Evolutionary conservation across 2,888 invertebrate genomes (phyloP).

Genomic region (Tenthredo notha): DNA sequence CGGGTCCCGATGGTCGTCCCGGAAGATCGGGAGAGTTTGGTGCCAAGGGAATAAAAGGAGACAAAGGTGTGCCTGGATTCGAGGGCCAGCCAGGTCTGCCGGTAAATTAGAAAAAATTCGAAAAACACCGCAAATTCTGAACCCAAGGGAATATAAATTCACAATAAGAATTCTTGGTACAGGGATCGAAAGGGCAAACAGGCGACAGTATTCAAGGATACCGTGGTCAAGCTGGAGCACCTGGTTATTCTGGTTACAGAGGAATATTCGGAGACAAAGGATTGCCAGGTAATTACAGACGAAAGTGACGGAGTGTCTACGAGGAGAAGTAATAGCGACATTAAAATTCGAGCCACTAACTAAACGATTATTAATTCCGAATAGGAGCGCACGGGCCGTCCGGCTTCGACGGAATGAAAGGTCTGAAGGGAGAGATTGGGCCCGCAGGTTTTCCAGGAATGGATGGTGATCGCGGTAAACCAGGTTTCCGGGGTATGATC

Average conservation of each 20-base stretch:
- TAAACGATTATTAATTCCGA: background rate
- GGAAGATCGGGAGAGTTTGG: conserved; percentile 73
- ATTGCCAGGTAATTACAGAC: conserved; percentile 63
- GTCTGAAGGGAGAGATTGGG: conserved; percentile 76
- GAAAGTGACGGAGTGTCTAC: background rate
- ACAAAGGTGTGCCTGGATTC: conserved; percentile 79
- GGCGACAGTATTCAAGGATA: conserved; percentile 80
- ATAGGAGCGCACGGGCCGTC: conserved; percentile 71
- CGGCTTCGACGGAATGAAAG: conserved; percentile 74
- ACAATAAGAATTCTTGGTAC: conserved; percentile 54
- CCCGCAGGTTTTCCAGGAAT: conserved; percentile 75
- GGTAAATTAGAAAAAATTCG: conserved; percentile 60
- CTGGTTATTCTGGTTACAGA: conserved; percentile 80
- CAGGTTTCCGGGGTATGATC: conserved; percentile 76
- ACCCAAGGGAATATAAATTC: background rate
- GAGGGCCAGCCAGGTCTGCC: conserved; percentile 79
- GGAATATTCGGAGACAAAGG: conserved; percentile 75
- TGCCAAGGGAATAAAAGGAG: conserved; percentile 75
- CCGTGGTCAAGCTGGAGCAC: conserved; percentile 80
- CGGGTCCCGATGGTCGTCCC: conserved; percentile 72
- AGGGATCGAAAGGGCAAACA: conserved; percentile 77
- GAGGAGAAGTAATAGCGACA: background rate
- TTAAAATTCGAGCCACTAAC: background rate
- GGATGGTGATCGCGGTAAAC: conserved; percentile 75
- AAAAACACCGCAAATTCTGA: background rate